Base-by-base conservation (phyloP, 2,113 vertebrate genomes). In the Glareola pratincola region DNA sequence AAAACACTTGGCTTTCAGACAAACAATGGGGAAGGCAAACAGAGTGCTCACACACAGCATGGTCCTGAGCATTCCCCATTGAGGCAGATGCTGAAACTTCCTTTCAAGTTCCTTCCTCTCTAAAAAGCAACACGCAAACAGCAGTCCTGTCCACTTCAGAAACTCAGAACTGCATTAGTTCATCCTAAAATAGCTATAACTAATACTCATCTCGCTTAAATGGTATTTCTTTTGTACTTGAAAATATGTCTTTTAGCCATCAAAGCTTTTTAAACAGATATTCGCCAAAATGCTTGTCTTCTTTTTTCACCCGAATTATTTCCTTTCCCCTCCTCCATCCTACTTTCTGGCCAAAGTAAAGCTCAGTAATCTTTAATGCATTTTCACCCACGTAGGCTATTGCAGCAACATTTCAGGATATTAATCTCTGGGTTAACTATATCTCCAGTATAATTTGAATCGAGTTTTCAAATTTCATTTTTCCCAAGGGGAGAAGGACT, bases 171-270 rank as follows among this genome's bases (percentile, higher is more conserved):
- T 75, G 51, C 67, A 88, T 73, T 85, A 85, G 24, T 54, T 94
- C 54, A 72, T 53, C 53, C 29, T 66, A 66, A 92, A 96, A 92
- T 32, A 81, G 63, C 23, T 80, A 15, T 69, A 91, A 57, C 68
- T 91, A 90, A 91, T 36, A 95, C 73, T 94, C 64, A 39, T 43
- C 69, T 93, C 22, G 37, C 54, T 79, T 80, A 94, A 95, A 93
- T 67, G 5, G n/a, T 36, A 84, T 89, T 90, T 79, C 66, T 85
- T 96, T 91, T 91, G 30, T 78, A 91, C 18, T 95, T 85, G 23
- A 92, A 94, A 96, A 93, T 73, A 80, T 5, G 16, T 48, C 34
- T 83, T 92, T 60, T 54, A 81, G 63, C 16, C 41, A 50, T 64
- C 21, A 80, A 47, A 84, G 37, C 36, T 71, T 94, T 92, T 92